Evolutionary conservation across 2,888 invertebrate genomes (phyloP), one percentile per base, ranked within the genome.

Genomic region (Coremacera marginata): DNA sequence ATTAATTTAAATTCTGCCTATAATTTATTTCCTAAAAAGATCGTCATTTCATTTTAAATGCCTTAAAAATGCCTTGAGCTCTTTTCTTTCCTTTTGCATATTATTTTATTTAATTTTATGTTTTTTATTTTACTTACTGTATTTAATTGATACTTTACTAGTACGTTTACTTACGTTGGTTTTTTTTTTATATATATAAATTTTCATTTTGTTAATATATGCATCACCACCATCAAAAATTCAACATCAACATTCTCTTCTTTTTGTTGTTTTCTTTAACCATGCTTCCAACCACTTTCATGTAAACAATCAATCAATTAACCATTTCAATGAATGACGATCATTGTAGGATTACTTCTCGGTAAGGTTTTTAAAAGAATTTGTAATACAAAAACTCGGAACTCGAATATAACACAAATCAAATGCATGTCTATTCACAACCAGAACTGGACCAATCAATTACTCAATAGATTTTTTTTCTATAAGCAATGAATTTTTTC

Each of bases 321-420:
- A 79, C 76, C 80, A 79, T 82, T 80, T 78, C 80, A 82, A 82
- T 83, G 82, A 83, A 82, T 83, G 82, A 82, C 83, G 83, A 83
- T 82, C 83, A 81, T 82, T 86, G 84, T 87, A 87, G 87, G 88
- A 87, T 84, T 84, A 83, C 81, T 80, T 84, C 82, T 84, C 87
- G 87, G 87, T 87, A 87, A 87, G 87, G 81, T 81, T 80, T 67
- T 67, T 9, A 19, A 63, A 52, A 70, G 31, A 55, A 60, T 55
- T 57, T 57, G 31, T 71, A 22, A 67, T 49, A 27, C 27, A 57
- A 62, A 9, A 5, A n/a, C 63, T 31, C 31, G 3, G 16, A 31
- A 8, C 2, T 31, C 31, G 31, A n/a, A 8, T 9, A 63, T 3
- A 11, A 63, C 22, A 25, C 31, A 31, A 31, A 25, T 34, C 27